A percentile compares a stretch with the other conserved stretches of the same genome.
Conservation (phyloP, 2,113 vertebrate species). For the Corythoichthys haematopterus region DNA sequence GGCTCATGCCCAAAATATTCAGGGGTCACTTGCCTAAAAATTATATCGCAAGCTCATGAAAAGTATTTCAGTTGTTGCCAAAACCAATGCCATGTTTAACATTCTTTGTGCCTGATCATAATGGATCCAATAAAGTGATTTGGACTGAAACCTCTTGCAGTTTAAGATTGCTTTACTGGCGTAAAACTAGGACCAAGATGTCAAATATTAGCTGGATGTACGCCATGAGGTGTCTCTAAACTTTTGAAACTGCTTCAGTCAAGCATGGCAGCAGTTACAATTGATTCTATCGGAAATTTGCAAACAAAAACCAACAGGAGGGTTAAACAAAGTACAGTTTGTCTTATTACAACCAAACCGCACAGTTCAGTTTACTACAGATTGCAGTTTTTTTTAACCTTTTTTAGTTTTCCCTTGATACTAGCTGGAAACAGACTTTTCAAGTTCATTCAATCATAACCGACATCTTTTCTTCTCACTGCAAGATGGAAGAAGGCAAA, state of each 20-base stretch:
- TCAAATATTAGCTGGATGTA: background rate
- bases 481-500: no score
- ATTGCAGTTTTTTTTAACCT: no score
- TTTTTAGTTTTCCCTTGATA: no score
- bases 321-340: no score
- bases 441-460: no score
- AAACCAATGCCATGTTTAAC: conserved; percentile 55
- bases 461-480: no score
- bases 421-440: no score
- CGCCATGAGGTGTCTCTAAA: background rate
- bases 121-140: conserved; percentile 68
- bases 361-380: no score
- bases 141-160: conserved; percentile 49
- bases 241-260: background rate
- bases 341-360: no score
- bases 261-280: no score
- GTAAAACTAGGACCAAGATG: conserved; percentile 9
- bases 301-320: no score
- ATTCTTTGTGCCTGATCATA: conserved; percentile 53
- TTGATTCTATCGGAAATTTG: no score
- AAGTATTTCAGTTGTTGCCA: conserved; percentile 46
- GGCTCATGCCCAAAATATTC: conserved; percentile 45
- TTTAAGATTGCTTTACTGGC: conserved; percentile 61
- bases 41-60: conserved; percentile 36
- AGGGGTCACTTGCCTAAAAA: conserved; percentile 32